Percentiles rank a stretch among this genome's conserved stretches.
These are phyloP conservation scores for Etheostoma perlongum DNA, from an alignment of 2,797 vertebrate genomes.

Conservation along the genomic window DNA sequence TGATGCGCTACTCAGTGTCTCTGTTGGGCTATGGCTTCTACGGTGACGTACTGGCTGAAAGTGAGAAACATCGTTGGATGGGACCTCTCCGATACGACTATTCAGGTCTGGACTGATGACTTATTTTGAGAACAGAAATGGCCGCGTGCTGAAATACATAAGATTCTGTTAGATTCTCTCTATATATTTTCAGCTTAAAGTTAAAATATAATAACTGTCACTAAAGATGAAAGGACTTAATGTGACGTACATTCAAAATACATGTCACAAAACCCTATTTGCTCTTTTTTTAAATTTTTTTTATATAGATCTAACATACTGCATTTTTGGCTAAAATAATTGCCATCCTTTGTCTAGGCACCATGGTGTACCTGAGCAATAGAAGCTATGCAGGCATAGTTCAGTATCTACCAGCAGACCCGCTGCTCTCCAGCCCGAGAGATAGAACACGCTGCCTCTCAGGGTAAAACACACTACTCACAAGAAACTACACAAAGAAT, in stretches of 20 bases:
- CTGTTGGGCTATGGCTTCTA: conserved; percentile 91
- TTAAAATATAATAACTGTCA: conserved; percentile 7
- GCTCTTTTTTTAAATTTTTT: background rate
- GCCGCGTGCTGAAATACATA: background rate
- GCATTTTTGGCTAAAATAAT: conserved; percentile 14
- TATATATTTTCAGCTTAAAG: conserved; percentile 15
- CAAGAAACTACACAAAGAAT: background rate
- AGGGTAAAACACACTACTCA: conserved; percentile 79
- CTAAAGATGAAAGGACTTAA: background rate
- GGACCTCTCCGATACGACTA: conserved; percentile 89
- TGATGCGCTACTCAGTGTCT: conserved; percentile 87
- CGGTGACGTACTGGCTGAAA: conserved; percentile 87
- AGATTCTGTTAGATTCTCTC: background rate
- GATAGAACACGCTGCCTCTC: conserved; percentile 89
- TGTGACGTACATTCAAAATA: background rate
- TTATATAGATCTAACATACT: background rate
- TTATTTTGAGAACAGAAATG: conserved; percentile 12
- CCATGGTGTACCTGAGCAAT: conserved; percentile 86
- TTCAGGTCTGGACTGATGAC: conserved; percentile 76
- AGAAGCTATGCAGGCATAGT: conserved; percentile 87
- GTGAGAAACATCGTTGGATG: conserved; percentile 89
- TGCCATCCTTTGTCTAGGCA: conserved; percentile 73
- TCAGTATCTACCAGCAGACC: conserved; percentile 86
- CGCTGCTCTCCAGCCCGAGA: conserved; percentile 83
- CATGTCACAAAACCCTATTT: background rate